A percentile compares a stretch with the other conserved stretches of the same genome.
phyloP scores from a whole-genome alignment of 2,113 vertebrate species.

The Pogonocichla stellata region DNA sequence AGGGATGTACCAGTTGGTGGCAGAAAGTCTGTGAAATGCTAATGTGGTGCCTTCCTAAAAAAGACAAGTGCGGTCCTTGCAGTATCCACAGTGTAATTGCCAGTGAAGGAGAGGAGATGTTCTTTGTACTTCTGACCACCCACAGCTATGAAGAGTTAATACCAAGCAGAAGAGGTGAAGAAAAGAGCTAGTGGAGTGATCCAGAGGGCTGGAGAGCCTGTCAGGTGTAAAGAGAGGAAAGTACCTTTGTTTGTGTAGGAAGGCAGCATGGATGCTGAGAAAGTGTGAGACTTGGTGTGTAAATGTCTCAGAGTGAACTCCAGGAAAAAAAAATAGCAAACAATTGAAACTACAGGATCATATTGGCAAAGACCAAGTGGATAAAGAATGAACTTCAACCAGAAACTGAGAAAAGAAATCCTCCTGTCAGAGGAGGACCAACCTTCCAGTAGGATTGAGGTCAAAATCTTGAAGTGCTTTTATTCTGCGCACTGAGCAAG shows the following conservation, averaged over 20 bases:
- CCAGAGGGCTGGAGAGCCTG: background rate
- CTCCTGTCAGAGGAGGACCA: background rate
- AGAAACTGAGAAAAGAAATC: background rate
- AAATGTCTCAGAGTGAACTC: background rate
- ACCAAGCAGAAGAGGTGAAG: background rate
- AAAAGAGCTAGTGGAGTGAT: background rate
- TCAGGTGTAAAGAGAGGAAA: background rate
- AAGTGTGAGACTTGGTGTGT: background rate
- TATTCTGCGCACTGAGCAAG: background rate
- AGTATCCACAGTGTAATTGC: background rate
- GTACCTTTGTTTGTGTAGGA: background rate
- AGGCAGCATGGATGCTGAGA: background rate
- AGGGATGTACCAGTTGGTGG: background rate
- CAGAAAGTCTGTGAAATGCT: slow-evolving; percentile 34
- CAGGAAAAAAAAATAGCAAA: background rate
- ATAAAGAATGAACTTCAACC: background rate
- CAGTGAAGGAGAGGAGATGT: background rate
- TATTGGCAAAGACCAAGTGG: background rate
- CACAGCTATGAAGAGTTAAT: background rate
- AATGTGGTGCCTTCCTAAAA: background rate
- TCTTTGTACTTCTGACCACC: background rate
- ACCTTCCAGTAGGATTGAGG: background rate
- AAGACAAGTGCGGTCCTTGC: background rate
- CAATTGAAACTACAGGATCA: background rate
- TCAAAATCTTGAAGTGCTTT: background rate